Conservation (phyloP, 2,888 invertebrate genomes). For the Agriotes lineatus region DNA sequence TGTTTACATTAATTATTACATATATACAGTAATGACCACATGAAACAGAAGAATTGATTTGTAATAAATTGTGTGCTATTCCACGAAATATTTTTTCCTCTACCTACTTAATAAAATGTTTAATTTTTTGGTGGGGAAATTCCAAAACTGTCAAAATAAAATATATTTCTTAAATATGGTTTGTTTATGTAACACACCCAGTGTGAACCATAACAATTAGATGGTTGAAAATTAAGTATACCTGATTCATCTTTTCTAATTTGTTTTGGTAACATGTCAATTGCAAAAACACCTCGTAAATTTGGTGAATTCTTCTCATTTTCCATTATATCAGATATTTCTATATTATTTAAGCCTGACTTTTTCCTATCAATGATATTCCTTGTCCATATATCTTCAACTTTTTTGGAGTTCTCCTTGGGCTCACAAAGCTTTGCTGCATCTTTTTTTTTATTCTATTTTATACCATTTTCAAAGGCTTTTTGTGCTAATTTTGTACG, state of each 20-base stretch:
- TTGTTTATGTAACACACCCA: background rate
- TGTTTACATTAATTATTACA: conserved; percentile 1
- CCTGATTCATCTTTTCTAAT: background rate
- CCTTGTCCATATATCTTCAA: background rate
- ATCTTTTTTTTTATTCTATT: background rate
- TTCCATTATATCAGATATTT: too few species aligned
- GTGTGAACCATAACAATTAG: conserved; percentile 5
- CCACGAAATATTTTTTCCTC: background rate
- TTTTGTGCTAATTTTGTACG: background rate
- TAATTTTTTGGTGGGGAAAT: background rate
- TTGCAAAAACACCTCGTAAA: background rate
- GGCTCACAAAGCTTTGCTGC: too few species aligned
- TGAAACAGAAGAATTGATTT: conserved; percentile 1
- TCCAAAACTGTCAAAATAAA: background rate
- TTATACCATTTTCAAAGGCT: background rate
- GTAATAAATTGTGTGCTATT: conserved; percentile 1
- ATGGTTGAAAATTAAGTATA: background rate
- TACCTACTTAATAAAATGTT: background rate
- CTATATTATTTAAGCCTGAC: background rate
- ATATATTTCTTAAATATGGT: background rate
- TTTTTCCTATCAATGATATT: background rate
- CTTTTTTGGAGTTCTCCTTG: too few species aligned
- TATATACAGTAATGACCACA: background rate
- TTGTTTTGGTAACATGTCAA: background rate
- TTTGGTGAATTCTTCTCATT: conserved; percentile 2